Conservation (phyloP, 2,888 invertebrate species). For the Magallana nippona region DNA sequence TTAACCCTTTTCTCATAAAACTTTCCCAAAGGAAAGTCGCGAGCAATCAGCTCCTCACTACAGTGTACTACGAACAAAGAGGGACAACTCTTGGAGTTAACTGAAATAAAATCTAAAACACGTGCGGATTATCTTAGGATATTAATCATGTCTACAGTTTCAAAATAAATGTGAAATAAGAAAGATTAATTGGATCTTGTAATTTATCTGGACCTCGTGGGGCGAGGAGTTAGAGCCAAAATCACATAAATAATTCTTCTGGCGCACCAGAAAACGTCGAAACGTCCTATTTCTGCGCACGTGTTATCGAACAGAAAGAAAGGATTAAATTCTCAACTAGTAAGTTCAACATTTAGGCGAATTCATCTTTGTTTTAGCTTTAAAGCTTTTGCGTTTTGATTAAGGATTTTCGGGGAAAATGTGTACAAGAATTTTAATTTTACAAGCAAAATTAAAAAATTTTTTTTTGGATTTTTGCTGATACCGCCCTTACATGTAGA, state of each 20-base stretch:
- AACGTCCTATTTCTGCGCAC: background rate
- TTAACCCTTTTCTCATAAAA: no score
- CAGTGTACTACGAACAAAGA: background rate
- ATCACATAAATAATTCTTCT: background rate
- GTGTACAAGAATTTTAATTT: no score
- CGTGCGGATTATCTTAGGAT: conserved; percentile 5
- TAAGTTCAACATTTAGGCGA: background rate
- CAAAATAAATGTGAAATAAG: conserved; percentile 16
- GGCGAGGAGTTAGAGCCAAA: background rate
- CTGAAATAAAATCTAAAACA: background rate
- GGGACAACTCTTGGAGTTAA: background rate
- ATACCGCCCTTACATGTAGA: no score
- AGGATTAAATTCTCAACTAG: conserved; percentile 15
- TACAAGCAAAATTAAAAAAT: no score
- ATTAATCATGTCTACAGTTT: conserved; percentile 29
- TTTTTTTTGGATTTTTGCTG: no score
- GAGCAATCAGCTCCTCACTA: no score
- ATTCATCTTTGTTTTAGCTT: no score
- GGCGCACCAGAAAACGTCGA: background rate
- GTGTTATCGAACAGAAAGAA: background rate
- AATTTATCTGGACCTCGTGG: conserved; percentile 1
- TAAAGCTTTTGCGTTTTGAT: no score
- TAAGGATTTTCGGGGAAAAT: no score
- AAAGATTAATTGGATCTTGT: conserved; percentile 16
- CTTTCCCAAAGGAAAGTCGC: no score